Percentiles rank a stretch among this genome's conserved stretches.
Conservation (phyloP, 53 echinoderm and acorn worm species). For the Paracentrotus lividus region DNA sequence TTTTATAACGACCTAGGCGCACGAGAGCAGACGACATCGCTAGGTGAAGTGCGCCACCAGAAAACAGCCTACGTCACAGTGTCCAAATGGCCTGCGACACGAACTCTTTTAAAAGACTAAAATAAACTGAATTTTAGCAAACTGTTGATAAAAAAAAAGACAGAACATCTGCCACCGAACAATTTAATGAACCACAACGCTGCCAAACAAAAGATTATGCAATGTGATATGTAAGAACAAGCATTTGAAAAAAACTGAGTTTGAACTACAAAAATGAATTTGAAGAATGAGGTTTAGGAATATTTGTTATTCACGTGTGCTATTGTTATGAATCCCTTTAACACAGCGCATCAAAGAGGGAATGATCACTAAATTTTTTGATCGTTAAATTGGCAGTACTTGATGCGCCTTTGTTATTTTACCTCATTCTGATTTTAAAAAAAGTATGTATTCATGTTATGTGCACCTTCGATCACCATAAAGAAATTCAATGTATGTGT, state of each 20-base stretch:
- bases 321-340: conserved; percentile 18
- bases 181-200: conserved; percentile 47
- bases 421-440: conserved; percentile 68
- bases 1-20: neutral
- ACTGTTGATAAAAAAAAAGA: neutral
- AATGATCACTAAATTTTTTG: conserved; percentile 31
- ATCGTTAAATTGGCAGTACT: conserved; percentile 67
- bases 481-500: conserved; percentile 55
- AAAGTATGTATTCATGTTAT: conserved; percentile 64
- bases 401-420: conserved; percentile 66
- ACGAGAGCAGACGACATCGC: neutral
- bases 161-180: conserved; percentile 40
- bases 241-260: neutral
- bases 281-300: conserved; percentile 25
- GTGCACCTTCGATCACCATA: conserved; percentile 45
- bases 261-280: neutral
- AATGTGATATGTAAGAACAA: conserved; percentile 54
- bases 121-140: conserved; percentile 13
- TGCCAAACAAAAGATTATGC: conserved; percentile 62
- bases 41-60: conserved; percentile 4
- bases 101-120: conserved; percentile 1
- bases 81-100: conserved; percentile 63
- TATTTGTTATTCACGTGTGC: conserved; percentile 67
- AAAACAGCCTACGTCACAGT: conserved; percentile 56
- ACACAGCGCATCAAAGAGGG: conserved; percentile 55